Base-by-base conservation (phyloP, 2,888 invertebrate genomes). In the Acanthosoma haemorrhoidale region DNA sequence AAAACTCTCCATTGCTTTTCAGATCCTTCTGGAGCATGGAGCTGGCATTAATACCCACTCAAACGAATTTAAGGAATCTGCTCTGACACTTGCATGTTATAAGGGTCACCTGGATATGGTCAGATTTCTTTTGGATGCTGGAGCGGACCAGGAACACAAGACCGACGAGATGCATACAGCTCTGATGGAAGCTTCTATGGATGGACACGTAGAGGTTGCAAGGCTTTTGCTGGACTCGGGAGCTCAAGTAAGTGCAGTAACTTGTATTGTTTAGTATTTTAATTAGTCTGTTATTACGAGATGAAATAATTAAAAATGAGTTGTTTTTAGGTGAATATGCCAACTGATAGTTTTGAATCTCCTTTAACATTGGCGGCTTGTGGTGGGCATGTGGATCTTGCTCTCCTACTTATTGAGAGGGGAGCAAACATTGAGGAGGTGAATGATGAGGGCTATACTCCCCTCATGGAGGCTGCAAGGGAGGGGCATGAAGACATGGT, bases 111-210 rank as follows among this genome's bases (percentile, higher is more conserved):
- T 96, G 77, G 94, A 95, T 81, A 96, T 98, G 95, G 98, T 98
- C 70, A 85, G 95, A 76, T 97, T 95, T 82, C 85, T 99, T 74
- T 82, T 99, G 75, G 94, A 93, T 77, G 96, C 96, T 60, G 97
- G 97, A 73, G 96, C 96, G 16, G 96, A 97, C 82, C 84, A 96
- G 81, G 96, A 97, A 82, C 97, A 97, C 84, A 97, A 97, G 84
- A 97, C 97, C 8, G 97, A 98, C 80, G 99, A 99, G 83, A 96
- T 99, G 96, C 98, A 99, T 82, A 98, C 98, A 29, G 98, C 98
- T 57, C 84, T 99, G 57, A 98, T 99, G 97, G 98, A 99, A 82
- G 98, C 98, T 67, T 96, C 96, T 72, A 99, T 99, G 98, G 98
- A 99, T 81, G 98, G 99, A 0, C 98, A 99, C 79, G 95, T 97